Evolutionary conservation across 2,888 invertebrate genomes (phyloP).

Genomic region (Ametastegia equiseti): DNA sequence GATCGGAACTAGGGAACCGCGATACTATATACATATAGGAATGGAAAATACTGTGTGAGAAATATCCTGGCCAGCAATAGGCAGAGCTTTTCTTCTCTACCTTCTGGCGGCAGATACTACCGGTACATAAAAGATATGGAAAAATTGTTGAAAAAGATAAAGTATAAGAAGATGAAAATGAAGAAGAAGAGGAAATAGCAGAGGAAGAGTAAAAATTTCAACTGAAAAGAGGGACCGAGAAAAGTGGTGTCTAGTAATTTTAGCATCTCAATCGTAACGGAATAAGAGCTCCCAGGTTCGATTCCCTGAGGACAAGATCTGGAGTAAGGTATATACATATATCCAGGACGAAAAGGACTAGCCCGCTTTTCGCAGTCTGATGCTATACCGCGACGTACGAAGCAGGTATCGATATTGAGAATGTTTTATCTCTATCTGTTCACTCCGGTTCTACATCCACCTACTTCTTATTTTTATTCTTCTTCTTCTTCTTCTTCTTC

Average conservation of each 20-base stretch:
- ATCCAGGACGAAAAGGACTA: conserved; percentile 56
- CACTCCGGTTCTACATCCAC: conserved; percentile 2
- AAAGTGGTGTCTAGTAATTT: conserved; percentile 64
- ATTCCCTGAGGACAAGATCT: conserved; percentile 58
- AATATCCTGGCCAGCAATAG: neutral
- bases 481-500: neutral
- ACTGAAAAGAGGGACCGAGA: conserved; percentile 6
- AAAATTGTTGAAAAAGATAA: neutral
- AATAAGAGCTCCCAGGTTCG: conserved; percentile 56
- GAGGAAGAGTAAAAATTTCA: neutral
- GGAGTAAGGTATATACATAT: conserved; percentile 64
- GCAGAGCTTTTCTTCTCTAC: too few species aligned
- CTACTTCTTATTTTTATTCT: too few species aligned
- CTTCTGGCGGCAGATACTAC: too few species aligned
- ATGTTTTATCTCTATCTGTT: conserved; percentile 34
- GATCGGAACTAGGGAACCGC: neutral
- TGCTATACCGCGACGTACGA: neutral
- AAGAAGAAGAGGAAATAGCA: neutral
- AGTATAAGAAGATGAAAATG: neutral
- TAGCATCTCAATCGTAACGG: conserved; percentile 63
- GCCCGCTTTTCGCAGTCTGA: conserved; percentile 50
- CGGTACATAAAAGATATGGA: conserved; percentile 1
- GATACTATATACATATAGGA: neutral
- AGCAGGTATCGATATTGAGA: conserved; percentile 38
- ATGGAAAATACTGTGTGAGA: neutral